Evolutionary conservation across 2,888 invertebrate species (phyloP).

Genomic region (Macroteleia sp.): DNA sequence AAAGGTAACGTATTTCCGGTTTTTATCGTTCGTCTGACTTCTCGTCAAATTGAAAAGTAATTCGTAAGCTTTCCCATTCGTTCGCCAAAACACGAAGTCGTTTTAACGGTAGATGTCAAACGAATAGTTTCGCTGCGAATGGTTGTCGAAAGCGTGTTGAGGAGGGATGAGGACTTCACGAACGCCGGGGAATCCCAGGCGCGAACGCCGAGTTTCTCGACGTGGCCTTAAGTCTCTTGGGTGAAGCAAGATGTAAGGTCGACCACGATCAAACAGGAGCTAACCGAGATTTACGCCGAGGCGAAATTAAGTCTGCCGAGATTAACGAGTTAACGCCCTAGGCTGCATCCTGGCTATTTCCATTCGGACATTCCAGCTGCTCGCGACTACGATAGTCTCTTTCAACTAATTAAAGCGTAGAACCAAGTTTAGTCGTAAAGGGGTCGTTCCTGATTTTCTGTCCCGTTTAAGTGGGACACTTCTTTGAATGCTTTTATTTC

Average conservation of each 20-base stretch:
- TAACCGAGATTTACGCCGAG: slow-evolving; percentile 82
- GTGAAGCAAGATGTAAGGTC: slow-evolving; percentile 66
- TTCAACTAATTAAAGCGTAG: slow-evolving; percentile 53
- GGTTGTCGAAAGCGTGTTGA: slow-evolving; percentile 40
- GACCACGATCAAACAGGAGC: slow-evolving; percentile 80
- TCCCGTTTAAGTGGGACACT: slow-evolving; percentile 37
- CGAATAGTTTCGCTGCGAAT: slow-evolving; percentile 54
- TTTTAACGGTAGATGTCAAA: slow-evolving; percentile 53
- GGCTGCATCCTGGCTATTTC: slow-evolving; percentile 56
- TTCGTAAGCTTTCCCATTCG: slow-evolving; percentile 40
- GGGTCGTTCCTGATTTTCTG: slow-evolving; percentile 16
- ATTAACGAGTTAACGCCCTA: slow-evolving; percentile 74
- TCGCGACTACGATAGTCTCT: slow-evolving; percentile 36
- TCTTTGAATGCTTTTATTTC: slow-evolving; percentile 31
- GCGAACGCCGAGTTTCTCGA: slow-evolving; percentile 48
- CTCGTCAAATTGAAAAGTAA: slow-evolving; percentile 52
- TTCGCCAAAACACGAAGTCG: slow-evolving; percentile 25
- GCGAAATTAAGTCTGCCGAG: slow-evolving; percentile 80
- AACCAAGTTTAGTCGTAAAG: slow-evolving; percentile 37
- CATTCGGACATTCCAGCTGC: slow-evolving; percentile 57
- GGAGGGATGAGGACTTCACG: slow-evolving; percentile 5
- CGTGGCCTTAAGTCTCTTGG: slow-evolving; percentile 56
- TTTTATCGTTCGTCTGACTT: too few relatives aligned
- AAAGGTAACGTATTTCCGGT: too few relatives aligned
- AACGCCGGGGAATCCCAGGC: slow-evolving; percentile 22